Percentiles rank a stretch among this genome's conserved stretches.
These are phyloP conservation scores for Nomada fucata DNA, from an alignment of 2,888 invertebrate genomes.

Conservation along the genomic window DNA sequence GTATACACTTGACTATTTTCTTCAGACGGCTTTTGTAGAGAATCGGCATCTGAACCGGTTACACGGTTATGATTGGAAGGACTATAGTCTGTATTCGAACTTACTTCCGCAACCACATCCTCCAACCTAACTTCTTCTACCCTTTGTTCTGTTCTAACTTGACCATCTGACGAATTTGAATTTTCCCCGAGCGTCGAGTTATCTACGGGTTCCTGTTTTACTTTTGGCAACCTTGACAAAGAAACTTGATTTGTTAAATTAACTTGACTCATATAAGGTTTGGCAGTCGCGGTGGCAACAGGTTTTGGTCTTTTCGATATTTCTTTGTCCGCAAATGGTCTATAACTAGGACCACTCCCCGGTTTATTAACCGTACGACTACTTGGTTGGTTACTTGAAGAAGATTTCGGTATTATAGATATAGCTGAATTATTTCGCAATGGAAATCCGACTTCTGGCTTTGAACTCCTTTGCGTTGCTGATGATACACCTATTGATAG, in stretches of 20 bases:
- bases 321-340: constrained; percentile 81
- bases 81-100: constrained; percentile 79
- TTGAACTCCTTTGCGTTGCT: constrained; percentile 73
- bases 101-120: constrained; percentile 81
- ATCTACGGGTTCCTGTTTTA: constrained; percentile 79
- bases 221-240: constrained; percentile 78
- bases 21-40: constrained; percentile 75
- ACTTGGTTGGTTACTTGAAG: constrained; percentile 72
- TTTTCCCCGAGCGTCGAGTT: constrained; percentile 81
- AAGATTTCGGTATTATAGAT: constrained; percentile 83
- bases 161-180: constrained; percentile 82
- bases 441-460: constrained; percentile 81
- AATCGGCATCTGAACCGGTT: constrained; percentile 74
- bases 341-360: constrained; percentile 75
- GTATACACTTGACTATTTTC: constrained; percentile 73
- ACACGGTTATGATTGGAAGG: constrained; percentile 77
- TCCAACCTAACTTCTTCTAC: constrained; percentile 82
- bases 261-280: constrained; percentile 80
- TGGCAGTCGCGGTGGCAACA: constrained; percentile 80
- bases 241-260: constrained; percentile 80
- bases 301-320: constrained; percentile 76
- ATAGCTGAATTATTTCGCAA: constrained; percentile 83
- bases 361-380: constrained; percentile 75
- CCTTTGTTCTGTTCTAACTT: constrained; percentile 80
- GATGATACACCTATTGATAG: constrained; percentile 69